A percentile compares a stretch with the other conserved stretches of the same genome.
phyloP scores from a whole-genome alignment of 2,888 invertebrate species.

The Rhagonycha fulva region DNA sequence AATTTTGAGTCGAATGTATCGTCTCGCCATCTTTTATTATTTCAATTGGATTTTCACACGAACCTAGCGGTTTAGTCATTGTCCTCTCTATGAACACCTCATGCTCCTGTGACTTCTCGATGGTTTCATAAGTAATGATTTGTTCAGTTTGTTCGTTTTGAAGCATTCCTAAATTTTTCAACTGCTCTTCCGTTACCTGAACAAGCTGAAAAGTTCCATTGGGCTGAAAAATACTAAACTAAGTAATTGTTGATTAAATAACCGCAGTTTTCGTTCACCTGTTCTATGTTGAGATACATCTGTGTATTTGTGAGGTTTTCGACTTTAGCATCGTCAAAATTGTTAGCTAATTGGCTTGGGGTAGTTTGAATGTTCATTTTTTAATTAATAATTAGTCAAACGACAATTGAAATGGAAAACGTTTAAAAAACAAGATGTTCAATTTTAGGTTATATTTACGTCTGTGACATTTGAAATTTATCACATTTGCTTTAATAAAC shows the following conservation, averaged over 20 bases:
- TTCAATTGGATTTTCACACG: conserved; percentile 30
- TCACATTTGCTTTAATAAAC: neutral
- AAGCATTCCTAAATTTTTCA: neutral
- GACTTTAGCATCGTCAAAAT: neutral
- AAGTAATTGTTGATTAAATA: neutral
- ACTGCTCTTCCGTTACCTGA: neutral
- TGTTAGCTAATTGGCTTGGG: neutral
- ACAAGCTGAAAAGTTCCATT: neutral
- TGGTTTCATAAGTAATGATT: neutral
- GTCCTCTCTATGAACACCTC: neutral
- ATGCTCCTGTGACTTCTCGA: neutral
- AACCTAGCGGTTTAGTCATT: conserved; percentile 25
- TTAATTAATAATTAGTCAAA: neutral
- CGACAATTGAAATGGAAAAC: neutral
- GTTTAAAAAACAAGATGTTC: neutral
- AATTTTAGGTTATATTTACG: neutral
- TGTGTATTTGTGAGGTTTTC: neutral
- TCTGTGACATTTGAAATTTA: neutral
- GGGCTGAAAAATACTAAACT: neutral
- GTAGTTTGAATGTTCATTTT: neutral
- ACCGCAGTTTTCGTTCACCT: neutral
- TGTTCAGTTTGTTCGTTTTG: neutral
- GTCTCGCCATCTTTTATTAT: conserved; percentile 23
- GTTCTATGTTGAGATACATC: neutral
- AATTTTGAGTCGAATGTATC: conserved; percentile 27